phyloP scores from a whole-genome alignment of 1,140 invertebrate genomes.

The Caenorhabditis brenneri region DNA sequence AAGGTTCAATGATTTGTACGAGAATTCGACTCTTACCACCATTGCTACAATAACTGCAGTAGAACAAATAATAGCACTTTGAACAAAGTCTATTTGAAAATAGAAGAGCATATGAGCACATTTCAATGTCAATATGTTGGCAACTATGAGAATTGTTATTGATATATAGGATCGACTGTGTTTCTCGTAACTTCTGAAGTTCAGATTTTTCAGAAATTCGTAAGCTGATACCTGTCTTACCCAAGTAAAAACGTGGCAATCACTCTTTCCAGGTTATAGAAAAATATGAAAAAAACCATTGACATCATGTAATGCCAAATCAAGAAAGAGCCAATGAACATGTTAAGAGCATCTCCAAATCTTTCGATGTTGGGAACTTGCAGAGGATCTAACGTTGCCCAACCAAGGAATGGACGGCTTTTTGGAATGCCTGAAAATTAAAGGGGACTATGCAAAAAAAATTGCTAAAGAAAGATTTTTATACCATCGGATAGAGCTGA shows the following conservation, averaged over 20 bases:
- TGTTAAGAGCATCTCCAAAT: background rate
- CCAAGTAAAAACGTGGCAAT: background rate
- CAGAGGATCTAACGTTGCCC: background rate
- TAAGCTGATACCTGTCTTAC: background rate
- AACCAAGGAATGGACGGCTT: background rate
- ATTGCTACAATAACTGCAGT: background rate
- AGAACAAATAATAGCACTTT: background rate
- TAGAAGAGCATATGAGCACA: background rate
- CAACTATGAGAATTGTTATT: background rate
- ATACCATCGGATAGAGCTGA: no score
- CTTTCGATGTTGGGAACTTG: background rate
- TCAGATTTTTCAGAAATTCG: background rate
- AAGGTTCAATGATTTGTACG: background rate
- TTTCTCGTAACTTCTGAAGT: background rate
- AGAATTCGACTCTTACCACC: background rate
- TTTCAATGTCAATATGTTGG: background rate
- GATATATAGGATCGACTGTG: background rate
- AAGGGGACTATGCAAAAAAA: no score
- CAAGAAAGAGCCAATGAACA: background rate
- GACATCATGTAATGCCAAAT: conserved; percentile 6
- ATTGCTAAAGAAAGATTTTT: no score
- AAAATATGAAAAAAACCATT: background rate
- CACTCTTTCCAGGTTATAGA: background rate
- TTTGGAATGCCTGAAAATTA: background rate
- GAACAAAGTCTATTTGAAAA: background rate